Percentiles rank a stretch among this genome's conserved stretches.
These are phyloP conservation scores for Scophthalmus maximus DNA, from an alignment of 2,113 vertebrate genomes.

Conservation along the genomic window DNA sequence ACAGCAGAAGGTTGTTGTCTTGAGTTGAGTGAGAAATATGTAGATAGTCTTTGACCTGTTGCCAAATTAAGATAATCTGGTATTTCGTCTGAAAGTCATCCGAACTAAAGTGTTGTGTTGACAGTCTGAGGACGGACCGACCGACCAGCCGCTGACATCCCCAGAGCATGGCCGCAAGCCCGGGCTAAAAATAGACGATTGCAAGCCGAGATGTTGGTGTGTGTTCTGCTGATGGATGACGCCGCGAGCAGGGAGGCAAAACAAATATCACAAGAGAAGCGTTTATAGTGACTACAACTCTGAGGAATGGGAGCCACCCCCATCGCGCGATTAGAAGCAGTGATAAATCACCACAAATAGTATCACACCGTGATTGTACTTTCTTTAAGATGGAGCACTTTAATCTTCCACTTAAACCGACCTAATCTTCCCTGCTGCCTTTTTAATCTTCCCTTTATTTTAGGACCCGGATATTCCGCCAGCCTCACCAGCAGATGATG, in stretches of 20 bases:
- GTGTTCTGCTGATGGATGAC: conserved; percentile 49
- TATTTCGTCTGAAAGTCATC: background rate
- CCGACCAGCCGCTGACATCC: too few species aligned
- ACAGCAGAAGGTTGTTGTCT: too few species aligned
- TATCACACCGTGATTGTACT: conserved; percentile 49
- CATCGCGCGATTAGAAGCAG: conserved; percentile 40
- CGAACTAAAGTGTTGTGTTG: background rate
- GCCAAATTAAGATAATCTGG: background rate
- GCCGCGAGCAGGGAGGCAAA: conserved; percentile 33
- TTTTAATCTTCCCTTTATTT: conserved; percentile 68
- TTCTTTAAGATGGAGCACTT: conserved; percentile 70
- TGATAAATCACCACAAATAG: conserved; percentile 66
- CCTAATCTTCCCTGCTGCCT: conserved; percentile 61
- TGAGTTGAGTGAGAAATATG: background rate
- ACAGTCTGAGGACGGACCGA: background rate
- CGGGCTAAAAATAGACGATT: conserved; percentile 39
- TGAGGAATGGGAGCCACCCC: conserved; percentile 15
- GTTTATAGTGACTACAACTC: conserved; percentile 24
- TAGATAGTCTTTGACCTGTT: background rate
- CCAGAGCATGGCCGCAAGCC: too few species aligned
- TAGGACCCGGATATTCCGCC: conserved; percentile 29
- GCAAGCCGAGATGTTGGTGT: conserved; percentile 27
- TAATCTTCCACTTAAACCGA: conserved; percentile 73
- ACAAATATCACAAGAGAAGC: conserved; percentile 54
- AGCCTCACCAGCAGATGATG: conserved; percentile 43